Conservation (phyloP, 1,140 invertebrate genomes). For the Lepidostoma basale region DNA sequence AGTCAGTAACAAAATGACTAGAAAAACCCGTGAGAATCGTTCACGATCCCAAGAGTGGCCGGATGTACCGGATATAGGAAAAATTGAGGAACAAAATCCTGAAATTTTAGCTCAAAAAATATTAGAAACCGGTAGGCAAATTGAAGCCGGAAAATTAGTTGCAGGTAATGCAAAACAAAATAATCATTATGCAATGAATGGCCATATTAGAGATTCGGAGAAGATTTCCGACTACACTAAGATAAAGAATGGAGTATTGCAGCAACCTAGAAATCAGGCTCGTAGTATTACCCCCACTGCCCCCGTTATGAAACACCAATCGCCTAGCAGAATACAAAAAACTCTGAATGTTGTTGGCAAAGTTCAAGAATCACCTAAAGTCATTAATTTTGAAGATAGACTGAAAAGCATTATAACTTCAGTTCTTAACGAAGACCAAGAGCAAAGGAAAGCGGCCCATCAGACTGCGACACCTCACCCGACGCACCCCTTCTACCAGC, state of each 20-base stretch:
- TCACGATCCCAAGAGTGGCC: conserved; percentile 88
- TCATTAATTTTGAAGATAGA: conserved; percentile 89
- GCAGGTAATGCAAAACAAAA: conserved; percentile 50
- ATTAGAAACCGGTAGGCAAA: conserved; percentile 83
- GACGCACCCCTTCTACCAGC: conserved; percentile 8
- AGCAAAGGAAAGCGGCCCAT: conserved; percentile 56
- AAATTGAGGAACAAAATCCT: conserved; percentile 90
- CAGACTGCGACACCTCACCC: conserved; percentile 35
- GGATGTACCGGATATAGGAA: conserved; percentile 85
- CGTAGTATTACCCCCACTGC: conserved; percentile 49
- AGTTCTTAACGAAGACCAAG: conserved; percentile 84
- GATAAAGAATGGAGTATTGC: conserved; percentile 25
- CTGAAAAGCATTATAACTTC: conserved; percentile 91
- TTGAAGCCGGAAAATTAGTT: conserved; percentile 78
- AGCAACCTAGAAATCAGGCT: conserved; percentile 42
- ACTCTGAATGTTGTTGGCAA: conserved; percentile 56
- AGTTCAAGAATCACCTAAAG: conserved; percentile 78
- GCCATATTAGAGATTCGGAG: conserved; percentile 54
- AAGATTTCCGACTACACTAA: conserved; percentile 50
- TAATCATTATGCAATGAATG: conserved; percentile 53
- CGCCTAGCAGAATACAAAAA: conserved; percentile 57
- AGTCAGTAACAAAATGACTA: conserved; percentile 56
- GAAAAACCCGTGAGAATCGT: conserved; percentile 75
- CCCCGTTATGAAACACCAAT: conserved; percentile 49
- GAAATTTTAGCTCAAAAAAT: conserved; percentile 89